These are phyloP conservation scores for Euzetes globulus DNA, from an alignment of 2,888 invertebrate species.

Conservation along the genomic window DNA sequence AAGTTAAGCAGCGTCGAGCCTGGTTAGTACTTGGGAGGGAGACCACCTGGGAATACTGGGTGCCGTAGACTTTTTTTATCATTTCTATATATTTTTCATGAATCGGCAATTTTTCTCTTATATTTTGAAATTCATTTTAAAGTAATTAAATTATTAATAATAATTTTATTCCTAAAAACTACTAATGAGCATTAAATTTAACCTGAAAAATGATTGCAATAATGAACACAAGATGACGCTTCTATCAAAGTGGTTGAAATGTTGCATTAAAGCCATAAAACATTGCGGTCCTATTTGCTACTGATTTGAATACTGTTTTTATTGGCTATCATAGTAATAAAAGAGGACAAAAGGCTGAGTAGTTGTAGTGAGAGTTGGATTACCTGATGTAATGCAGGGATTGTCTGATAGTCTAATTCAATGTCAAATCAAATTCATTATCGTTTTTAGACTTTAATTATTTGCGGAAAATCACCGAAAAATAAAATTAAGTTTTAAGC, in stretches of 20 bases:
- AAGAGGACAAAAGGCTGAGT: background rate
- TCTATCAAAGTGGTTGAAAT: no score
- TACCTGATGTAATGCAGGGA: background rate
- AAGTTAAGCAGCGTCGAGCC: conserved; percentile 28
- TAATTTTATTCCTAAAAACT: no score
- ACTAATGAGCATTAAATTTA: no score
- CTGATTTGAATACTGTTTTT: background rate
- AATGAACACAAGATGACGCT: no score
- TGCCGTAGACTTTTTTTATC: conserved; percentile 14
- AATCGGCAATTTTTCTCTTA: background rate
- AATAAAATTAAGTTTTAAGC: background rate
- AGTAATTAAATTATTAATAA: background rate
- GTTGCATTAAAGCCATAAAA: no score
- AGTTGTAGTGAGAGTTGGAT: background rate
- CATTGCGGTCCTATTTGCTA: background rate
- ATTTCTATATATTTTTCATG: background rate
- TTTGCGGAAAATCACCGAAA: background rate
- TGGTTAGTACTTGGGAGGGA: conserved; percentile 26
- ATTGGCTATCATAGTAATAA: background rate
- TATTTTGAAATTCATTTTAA: background rate
- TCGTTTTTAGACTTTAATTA: background rate
- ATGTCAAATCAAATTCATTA: background rate
- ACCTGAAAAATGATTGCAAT: no score
- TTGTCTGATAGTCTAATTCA: background rate
- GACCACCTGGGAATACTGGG: conserved; percentile 25